Percentiles rank a stretch among this genome's conserved stretches.
Conservation (phyloP, 2,797 vertebrate species). For the Erpetoichthys calabaricus region DNA sequence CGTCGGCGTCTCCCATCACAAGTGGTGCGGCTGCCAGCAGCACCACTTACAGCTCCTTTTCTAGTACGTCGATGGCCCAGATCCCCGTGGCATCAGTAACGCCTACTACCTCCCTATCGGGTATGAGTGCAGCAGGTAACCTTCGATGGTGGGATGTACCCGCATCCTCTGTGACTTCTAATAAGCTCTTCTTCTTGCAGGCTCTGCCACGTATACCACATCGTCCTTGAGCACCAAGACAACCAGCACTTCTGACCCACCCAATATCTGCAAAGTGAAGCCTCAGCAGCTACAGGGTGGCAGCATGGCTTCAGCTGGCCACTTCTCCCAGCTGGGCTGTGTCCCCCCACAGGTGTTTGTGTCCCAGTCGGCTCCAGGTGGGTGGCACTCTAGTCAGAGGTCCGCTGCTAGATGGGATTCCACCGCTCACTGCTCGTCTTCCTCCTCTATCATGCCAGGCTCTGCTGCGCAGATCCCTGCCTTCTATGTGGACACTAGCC, state of each 20-base stretch:
- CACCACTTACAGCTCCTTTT: constrained; percentile 83
- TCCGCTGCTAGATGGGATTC: too few relatives aligned
- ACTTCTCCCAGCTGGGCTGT: constrained; percentile 89
- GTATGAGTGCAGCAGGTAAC: constrained; percentile 41
- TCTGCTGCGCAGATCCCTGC: constrained; percentile 86
- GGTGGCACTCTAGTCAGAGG: constrained; percentile 5
- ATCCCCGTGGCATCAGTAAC: constrained; percentile 95
- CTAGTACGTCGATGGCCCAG: constrained; percentile 81
- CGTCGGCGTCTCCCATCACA: constrained; percentile 72
- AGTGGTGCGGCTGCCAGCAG: constrained; percentile 49
- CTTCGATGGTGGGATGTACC: not conserved
- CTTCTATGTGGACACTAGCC: constrained; percentile 97
- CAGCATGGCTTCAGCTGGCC: constrained; percentile 60
- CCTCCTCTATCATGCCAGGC: constrained; percentile 33
- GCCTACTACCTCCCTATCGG: constrained; percentile 84
- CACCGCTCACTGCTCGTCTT: not conserved
- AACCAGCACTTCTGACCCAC: constrained; percentile 85
- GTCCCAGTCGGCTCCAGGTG: constrained; percentile 96
- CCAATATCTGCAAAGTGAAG: constrained; percentile 97
- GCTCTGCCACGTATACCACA: constrained; percentile 86
- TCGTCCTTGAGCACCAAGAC: constrained; percentile 91
- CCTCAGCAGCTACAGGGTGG: constrained; percentile 88
- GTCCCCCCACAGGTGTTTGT: constrained; percentile 93
- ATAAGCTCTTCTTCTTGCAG: constrained; percentile 32
- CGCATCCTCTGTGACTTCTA: not conserved